Evolutionary conservation across 37 sponge, comb jelly and placozoan genomes (phyloP).

Genomic region (Chondrilla cf. caribensis): DNA sequence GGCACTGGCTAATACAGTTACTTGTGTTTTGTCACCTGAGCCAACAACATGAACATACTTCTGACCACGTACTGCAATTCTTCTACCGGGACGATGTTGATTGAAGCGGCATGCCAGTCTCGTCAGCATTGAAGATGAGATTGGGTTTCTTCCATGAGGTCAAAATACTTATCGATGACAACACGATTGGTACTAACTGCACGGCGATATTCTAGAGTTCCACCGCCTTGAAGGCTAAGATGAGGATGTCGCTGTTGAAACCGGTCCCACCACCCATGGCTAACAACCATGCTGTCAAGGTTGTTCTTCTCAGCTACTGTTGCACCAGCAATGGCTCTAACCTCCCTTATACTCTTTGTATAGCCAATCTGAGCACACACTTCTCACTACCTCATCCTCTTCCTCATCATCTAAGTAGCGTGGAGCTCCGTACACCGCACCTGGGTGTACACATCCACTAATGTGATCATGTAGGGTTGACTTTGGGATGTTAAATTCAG

Average conservation of each 20-base stretch:
- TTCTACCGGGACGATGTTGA: background rate
- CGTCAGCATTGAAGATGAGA: slow-evolving; percentile 36
- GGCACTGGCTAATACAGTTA: slow-evolving; percentile 53
- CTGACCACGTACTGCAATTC: background rate
- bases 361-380: background rate
- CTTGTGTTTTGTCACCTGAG: slow-evolving; percentile 39
- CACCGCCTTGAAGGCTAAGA: background rate
- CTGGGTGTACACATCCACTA: background rate
- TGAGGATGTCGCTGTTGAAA: slow-evolving; percentile 14
- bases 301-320: background rate
- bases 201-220: background rate
- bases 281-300: background rate
- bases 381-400: background rate
- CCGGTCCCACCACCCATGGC: slow-evolving; percentile 42
- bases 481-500: background rate
- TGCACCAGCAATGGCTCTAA: background rate
- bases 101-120: slow-evolving; percentile 32
- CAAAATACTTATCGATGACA: slow-evolving; percentile 19
- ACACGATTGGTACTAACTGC: background rate
- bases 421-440: background rate
- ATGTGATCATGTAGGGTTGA: background rate
- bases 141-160: slow-evolving; percentile 12
- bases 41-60: background rate
- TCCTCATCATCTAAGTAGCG: background rate
- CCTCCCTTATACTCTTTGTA: background rate